Conservation (phyloP, 2,888 invertebrate genomes). For the Gortyna flavago region DNA sequence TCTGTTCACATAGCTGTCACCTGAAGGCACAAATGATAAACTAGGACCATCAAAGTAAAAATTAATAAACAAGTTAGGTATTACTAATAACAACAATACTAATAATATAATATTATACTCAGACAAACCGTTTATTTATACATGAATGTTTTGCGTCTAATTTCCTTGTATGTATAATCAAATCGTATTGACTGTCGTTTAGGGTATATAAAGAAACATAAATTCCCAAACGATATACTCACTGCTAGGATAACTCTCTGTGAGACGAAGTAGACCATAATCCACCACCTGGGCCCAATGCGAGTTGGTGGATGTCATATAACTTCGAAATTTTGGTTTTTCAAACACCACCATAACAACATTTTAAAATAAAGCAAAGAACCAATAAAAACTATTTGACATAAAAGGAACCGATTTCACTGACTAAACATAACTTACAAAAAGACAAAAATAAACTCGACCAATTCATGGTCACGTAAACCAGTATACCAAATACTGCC, state of each 20-base stretch:
- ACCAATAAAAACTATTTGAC: neutral
- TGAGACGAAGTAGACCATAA: too few relatives aligned
- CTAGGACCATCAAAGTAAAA: too few relatives aligned
- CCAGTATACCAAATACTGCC: conserved; percentile 27
- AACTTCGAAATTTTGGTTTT: neutral
- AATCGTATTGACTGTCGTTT: neutral
- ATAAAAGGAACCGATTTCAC: neutral
- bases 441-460: conserved; percentile 29
- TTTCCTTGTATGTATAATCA: neutral
- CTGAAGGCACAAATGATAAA: too few relatives aligned
- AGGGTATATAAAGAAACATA: neutral
- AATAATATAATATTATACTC: conserved; percentile 7
- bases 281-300: neutral
- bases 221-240: too few relatives aligned
- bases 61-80: too few relatives aligned
- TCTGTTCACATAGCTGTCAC: too few relatives aligned
- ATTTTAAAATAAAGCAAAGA: neutral
- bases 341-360: neutral
- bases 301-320: too few relatives aligned
- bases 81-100: too few relatives aligned
- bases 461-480: conserved; percentile 18
- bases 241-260: too few relatives aligned
- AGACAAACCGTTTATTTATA: conserved; percentile 19
- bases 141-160: neutral
- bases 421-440: neutral